Conservation (phyloP, 1,140 invertebrate genomes). For the Heliconius hermathena region DNA sequence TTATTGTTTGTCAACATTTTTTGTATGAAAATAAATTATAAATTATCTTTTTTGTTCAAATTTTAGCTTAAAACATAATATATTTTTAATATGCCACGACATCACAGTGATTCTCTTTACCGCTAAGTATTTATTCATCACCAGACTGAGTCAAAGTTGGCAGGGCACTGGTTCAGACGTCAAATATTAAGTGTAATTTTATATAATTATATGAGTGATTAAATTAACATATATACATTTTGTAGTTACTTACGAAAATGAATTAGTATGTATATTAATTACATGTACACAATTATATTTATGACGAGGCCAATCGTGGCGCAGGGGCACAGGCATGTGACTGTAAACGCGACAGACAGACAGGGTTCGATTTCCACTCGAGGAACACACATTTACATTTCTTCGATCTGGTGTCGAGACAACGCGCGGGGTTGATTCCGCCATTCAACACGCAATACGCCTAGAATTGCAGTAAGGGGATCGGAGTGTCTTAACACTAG, state of each 20-base stretch:
- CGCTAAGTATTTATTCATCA: slow-evolving; percentile 18
- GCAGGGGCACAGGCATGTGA: too few species aligned
- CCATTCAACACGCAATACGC: too few species aligned
- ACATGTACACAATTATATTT: neutral
- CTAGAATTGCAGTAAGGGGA: too few species aligned
- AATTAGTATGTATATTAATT: neutral
- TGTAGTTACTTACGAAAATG: neutral
- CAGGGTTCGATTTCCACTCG: too few species aligned
- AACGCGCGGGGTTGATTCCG: too few species aligned
- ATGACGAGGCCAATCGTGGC: too few species aligned
- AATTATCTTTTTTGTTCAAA: neutral
- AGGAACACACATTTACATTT: too few species aligned
- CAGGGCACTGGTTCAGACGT: neutral
- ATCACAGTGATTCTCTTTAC: slow-evolving; percentile 10
- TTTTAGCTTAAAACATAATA: neutral
- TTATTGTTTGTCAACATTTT: too few species aligned
- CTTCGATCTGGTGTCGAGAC: too few species aligned
- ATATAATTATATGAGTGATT: neutral
- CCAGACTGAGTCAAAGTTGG: slow-evolving; percentile 23
- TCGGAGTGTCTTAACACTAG: too few species aligned
- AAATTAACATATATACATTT: neutral
- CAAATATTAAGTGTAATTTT: neutral
- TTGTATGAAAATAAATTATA: neutral
- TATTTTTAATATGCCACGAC: neutral
- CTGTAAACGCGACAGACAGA: too few species aligned